phyloP scores from a whole-genome alignment of 2,797 vertebrate genomes.

The Siniperca undulata region DNA sequence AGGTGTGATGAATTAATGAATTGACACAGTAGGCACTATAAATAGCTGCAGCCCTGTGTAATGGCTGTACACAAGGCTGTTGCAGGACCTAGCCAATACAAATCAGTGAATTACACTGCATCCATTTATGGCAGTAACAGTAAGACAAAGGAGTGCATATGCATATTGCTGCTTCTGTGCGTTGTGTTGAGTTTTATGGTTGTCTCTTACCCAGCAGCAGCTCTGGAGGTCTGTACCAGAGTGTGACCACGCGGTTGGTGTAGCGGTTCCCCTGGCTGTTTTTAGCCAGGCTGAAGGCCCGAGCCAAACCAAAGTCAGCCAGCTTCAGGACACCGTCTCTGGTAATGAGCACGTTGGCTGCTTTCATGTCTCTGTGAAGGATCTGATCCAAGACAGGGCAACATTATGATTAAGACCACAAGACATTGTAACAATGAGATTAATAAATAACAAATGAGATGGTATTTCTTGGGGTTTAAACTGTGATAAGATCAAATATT shows the following conservation, averaged over 20 bases:
- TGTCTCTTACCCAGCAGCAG: constrained; percentile 91
- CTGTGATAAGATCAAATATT: neutral
- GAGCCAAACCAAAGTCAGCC: constrained; percentile 95
- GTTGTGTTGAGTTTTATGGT: too few relatives aligned
- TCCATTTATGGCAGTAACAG: too few relatives aligned
- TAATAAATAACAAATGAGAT: neutral
- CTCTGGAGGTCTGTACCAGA: constrained; percentile 98
- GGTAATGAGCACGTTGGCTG: constrained; percentile 96
- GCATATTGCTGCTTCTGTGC: neutral
- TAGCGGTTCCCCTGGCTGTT: constrained; percentile 99
- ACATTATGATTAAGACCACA: neutral
- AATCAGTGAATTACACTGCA: neutral
- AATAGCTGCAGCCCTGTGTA: neutral
- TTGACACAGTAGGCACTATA: too few relatives aligned
- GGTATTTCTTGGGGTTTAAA: neutral
- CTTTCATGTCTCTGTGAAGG: constrained; percentile 98
- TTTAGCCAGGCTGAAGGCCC: constrained; percentile 97
- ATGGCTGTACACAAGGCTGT: neutral
- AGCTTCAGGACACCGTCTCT: constrained; percentile 96
- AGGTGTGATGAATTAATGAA: neutral
- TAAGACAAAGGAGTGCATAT: neutral
- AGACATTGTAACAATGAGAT: neutral
- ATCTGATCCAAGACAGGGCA: constrained; percentile 84
- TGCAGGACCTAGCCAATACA: neutral
- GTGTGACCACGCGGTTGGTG: constrained; percentile 96